Percentiles rank a stretch among this genome's conserved stretches.
Evolutionary conservation across 1,140 invertebrate species (phyloP).

Genomic region (Orchesella cincta): DNA sequence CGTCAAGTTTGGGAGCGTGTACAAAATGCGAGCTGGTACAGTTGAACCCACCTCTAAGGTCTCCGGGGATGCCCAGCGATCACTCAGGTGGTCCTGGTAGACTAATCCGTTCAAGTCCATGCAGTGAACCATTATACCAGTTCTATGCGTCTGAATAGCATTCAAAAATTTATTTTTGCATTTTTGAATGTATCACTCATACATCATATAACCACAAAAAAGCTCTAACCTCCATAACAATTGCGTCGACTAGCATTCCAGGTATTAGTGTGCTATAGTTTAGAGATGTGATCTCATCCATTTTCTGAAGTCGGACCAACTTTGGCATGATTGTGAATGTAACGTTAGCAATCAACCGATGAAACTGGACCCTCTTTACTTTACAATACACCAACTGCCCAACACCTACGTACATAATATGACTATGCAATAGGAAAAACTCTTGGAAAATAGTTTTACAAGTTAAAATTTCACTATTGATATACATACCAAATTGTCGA

Average conservation of each 20-base stretch:
- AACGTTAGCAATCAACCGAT: conserved; percentile 58
- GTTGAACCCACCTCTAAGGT: conserved; percentile 54
- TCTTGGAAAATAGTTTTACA: not conserved
- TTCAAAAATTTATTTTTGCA: conserved; percentile 6
- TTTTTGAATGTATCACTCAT: not conserved
- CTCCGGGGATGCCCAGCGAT: conserved; percentile 49
- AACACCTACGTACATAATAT: conserved; percentile 55
- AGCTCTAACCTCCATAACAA: conserved; percentile 61
- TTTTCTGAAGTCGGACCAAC: conserved; percentile 57
- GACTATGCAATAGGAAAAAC: not conserved
- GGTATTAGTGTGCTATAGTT: conserved; percentile 59
- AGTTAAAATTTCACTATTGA: conserved; percentile 23
- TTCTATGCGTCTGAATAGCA: conserved; percentile 57
- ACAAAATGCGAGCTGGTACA: conserved; percentile 65
- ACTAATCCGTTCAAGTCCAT: conserved; percentile 61
- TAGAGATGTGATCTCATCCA: conserved; percentile 55
- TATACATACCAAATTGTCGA: not conserved
- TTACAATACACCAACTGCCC: conserved; percentile 66
- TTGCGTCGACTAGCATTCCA: conserved; percentile 64
- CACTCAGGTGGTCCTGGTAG: conserved; percentile 60
- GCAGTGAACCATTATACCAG: conserved; percentile 64
- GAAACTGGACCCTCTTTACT: conserved; percentile 62
- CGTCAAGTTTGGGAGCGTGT: conserved; percentile 68
- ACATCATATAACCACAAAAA: no score
- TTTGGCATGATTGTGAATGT: conserved; percentile 59